These are phyloP conservation scores for Ectemnius continuus DNA, from an alignment of 2,888 invertebrate genomes.

Conservation along the genomic window DNA sequence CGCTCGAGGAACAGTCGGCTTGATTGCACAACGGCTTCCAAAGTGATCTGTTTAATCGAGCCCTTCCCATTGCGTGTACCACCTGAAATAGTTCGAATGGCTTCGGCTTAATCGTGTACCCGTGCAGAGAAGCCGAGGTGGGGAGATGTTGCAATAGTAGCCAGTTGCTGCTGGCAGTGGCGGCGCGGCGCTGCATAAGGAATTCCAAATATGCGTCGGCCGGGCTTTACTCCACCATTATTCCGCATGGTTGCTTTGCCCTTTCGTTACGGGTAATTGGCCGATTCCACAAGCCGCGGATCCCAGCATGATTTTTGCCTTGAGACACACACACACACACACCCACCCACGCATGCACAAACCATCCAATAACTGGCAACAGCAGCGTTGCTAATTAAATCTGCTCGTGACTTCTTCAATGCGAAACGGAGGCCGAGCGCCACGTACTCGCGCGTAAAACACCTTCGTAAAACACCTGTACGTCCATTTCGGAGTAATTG, in stretches of 20 bases:
- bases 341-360: no score
- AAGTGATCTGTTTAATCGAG: constrained; percentile 62
- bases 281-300: background rate
- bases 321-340: constrained; percentile 8
- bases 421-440: constrained; percentile 10
- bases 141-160: background rate
- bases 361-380: no score
- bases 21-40: constrained; percentile 45
- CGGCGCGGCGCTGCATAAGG: constrained; percentile 33
- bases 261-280: constrained; percentile 25
- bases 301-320: constrained; percentile 3
- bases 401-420: constrained; percentile 9
- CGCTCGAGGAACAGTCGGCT: constrained; percentile 25
- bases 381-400: background rate
- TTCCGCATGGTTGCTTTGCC: constrained; percentile 24
- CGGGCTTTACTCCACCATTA: constrained; percentile 39
- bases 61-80: constrained; percentile 55
- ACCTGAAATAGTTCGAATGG: constrained; percentile 57
- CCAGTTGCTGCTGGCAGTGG: background rate
- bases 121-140: constrained; percentile 13
- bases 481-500: no score
- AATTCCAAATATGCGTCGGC: constrained; percentile 47
- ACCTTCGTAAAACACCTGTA: no score
- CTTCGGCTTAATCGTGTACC: constrained; percentile 56
- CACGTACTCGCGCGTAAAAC: background rate